Evolutionary conservation across 2,797 vertebrate genomes (phyloP), one percentile per base, ranked within the genome.

Genomic region (Pseudomugil gertrudae): DNA sequence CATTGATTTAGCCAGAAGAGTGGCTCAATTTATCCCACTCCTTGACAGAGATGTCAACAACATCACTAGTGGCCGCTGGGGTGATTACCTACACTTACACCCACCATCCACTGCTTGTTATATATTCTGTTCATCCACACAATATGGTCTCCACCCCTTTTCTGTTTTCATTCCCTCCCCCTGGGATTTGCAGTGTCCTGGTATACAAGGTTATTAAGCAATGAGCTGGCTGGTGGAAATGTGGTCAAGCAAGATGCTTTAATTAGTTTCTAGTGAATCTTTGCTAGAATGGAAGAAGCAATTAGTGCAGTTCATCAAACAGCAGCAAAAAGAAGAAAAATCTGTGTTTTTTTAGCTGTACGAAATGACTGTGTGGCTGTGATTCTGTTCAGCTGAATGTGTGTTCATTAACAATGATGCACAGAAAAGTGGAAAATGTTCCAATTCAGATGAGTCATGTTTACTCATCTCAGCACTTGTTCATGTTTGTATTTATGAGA

Each of bases 1-100:
- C 82, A 92, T 89, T 90, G 92, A 91, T 88, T 92, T 89, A 85
- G 78, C 85, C 85, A 80, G 81, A 87, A 85, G 89, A 92, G 86
- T 87, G 62, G 79, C 86, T 90, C 74, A 91, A 90, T 93, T 90
- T 80, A 92, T 81, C 78, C 78, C 67, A 55, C 79, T 91, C 73
- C 83, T 83, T 78, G 36, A 87, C 83, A 85, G 81, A 90, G 78
- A 88, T 87, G 92, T 94, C 90, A 90, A 81, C 75, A n/a, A 57
- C 84, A 84, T 83, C 90, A 89, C 85, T 87, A 85, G 58, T 88
- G 85, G 83, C 84, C 77, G 74, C 83, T 62, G 35, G 72, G 83
- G 23, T 86, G 85, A 90, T 91, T 87, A 88, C 83, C 78, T 84
- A 57, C 9, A 24, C 69, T 63, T 63, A 66, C 63, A 66, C 52